Evolutionary conservation across 2,888 invertebrate species (phyloP), one percentile per base, ranked within the genome.

Genomic region (Oxytorus armatus): DNA sequence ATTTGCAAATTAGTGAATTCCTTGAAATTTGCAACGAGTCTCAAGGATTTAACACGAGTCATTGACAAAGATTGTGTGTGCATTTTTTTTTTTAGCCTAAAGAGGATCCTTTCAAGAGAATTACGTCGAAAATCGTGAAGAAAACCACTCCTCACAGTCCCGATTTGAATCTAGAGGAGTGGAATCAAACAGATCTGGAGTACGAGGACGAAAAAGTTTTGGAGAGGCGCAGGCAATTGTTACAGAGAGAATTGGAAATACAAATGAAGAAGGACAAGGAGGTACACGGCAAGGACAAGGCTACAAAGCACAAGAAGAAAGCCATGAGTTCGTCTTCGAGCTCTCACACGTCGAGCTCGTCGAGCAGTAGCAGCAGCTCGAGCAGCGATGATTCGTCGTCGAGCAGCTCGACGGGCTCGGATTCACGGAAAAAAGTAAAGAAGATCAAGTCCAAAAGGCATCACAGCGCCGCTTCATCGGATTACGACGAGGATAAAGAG

Each of bases 181-280:
- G 96, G 96, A 95, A 96, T 91, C 96, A 95, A 91, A 95, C 95
- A 89, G 95, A 96, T 92, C 92, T 96, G 92, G 96, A 96, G 91
- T 96, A 96, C 93, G 96, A 96, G 83, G 96, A 96, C 92, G 96
- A 96, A 81, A 96, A 96, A 90, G 95, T 95, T 84, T 93, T 96
- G 89, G 96, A 96, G 92, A 95, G 95, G 91, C 93, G 96, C 85
- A 93, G 96, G 82, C 95, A 95, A 89, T 94, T 96, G 89, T 93
- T 96, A 88, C 96, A 96, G 90, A 93, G 96, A 87, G 96, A 96
- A 93, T 93, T 96, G 91, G 96, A 96, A 90, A 92, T 96, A 90
- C 96, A 96, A 92, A 93, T 96, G 93, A 96, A 95, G 93, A 95
- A 95, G 93, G 96, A 96, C 88, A 94, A 93, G 86, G 95, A 95